phyloP scores from a whole-genome alignment of 2,888 invertebrate species.

The Eugnorisma glareosa region DNA sequence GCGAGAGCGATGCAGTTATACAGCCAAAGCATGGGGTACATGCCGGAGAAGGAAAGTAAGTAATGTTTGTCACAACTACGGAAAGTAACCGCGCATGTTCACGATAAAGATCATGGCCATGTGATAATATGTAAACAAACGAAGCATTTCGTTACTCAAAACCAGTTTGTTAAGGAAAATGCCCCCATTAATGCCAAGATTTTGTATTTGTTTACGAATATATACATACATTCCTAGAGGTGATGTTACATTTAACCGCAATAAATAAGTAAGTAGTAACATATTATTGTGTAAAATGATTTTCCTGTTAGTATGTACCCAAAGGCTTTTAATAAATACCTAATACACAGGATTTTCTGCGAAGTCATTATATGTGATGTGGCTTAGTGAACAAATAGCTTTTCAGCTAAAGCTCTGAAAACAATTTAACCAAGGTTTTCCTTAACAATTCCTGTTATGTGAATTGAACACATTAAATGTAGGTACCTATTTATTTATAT shows the following conservation, averaged over 20 bases:
- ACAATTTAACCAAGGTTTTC: slow-evolving; percentile 36
- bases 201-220: slow-evolving; percentile 28
- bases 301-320: slow-evolving; percentile 41
- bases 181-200: slow-evolving; percentile 5
- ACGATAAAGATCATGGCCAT: slow-evolving; percentile 67
- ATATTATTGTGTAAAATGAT: slow-evolving; percentile 26
- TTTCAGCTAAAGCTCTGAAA: slow-evolving; percentile 25
- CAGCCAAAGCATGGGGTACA: slow-evolving; percentile 92
- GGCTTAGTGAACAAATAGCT: background rate
- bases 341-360: slow-evolving; percentile 23
- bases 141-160: slow-evolving; percentile 16
- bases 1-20: slow-evolving; percentile 92
- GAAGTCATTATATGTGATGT: slow-evolving; percentile 23
- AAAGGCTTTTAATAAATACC: slow-evolving; percentile 9
- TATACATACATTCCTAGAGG: background rate
- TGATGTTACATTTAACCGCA: slow-evolving; percentile 40
- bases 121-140: slow-evolving; percentile 53
- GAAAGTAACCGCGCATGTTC: slow-evolving; percentile 11
- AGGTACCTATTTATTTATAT: slow-evolving; percentile 3
- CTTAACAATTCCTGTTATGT: slow-evolving; percentile 50
- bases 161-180: slow-evolving; percentile 47
- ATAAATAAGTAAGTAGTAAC: slow-evolving; percentile 24
- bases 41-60: slow-evolving; percentile 93
- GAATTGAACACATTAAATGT: background rate
- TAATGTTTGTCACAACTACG: slow-evolving; percentile 69